Evolutionary conservation across 2,888 invertebrate species (phyloP).

Genomic region (Heteromurus nitidus): DNA sequence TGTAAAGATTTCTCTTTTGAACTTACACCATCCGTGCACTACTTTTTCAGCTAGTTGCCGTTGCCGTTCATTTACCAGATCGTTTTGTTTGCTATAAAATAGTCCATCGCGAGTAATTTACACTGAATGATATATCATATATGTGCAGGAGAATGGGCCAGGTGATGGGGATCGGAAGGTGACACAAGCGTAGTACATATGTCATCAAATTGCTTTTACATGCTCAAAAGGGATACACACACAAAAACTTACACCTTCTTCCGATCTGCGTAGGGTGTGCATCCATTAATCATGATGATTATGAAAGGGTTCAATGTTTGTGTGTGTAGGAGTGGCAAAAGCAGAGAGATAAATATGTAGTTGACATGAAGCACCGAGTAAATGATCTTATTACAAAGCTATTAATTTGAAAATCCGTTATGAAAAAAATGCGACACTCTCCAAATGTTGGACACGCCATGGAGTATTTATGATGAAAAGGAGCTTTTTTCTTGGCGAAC

Average conservation of each 20-base stretch:
- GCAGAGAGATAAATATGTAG: not conserved
- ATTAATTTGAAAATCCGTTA: conserved; percentile 8
- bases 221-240: too few species aligned
- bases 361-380: not conserved
- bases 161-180: too few species aligned
- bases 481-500: conserved; percentile 33
- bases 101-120: too few species aligned
- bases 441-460: not conserved
- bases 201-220: too few species aligned
- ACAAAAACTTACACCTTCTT: not conserved
- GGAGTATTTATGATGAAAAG: too few species aligned
- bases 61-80: too few species aligned
- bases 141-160: too few species aligned
- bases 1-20: conserved; percentile 19
- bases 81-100: too few species aligned
- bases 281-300: conserved; percentile 19
- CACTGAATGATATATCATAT: too few species aligned
- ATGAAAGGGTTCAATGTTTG: conserved; percentile 16
- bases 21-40: too few species aligned
- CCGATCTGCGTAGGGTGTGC: not conserved
- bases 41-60: too few species aligned
- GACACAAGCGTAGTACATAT: too few species aligned
- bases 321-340: conserved; percentile 33
- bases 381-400: not conserved
- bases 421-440: not conserved